Base-by-base conservation (phyloP, 2,113 vertebrate genomes). In the Centropus unirufus region DNA sequence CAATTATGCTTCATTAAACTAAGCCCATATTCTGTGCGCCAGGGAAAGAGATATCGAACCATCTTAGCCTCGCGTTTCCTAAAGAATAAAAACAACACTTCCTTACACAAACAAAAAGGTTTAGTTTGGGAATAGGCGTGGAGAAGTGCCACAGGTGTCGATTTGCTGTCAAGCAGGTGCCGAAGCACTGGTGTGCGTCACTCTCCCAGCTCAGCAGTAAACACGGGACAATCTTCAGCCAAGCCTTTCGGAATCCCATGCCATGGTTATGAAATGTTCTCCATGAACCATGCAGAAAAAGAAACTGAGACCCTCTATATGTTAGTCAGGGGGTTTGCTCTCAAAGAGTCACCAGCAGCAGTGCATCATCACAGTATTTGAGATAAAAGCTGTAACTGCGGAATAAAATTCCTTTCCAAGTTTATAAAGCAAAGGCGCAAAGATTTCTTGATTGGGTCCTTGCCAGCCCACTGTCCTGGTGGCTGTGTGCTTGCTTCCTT, bases 1-100 rank as follows among this genome's bases (percentile, higher is more conserved):
- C 94, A 95, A 95, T 96, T 94, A 96, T 93, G 94, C 80, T 92
- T 96, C 96, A 95, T 96, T 97, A 97, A 97, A 95, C 92, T 81
- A 72, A 96, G 40, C 86, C 79, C 76, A 46, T 64, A 73, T 16
- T 92, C 76, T 42, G 40, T 19, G 40, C 68, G 85, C 26, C 87
- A 83, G 87, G 32, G 82, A 91, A 70, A 92, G 39, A 74, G 72
- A 90, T 63, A 95, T 30, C 0, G 52, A 96, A 83, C 72, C 20
- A 70, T 39, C 42, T 64, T 21, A 40, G 46, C 21, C 68, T 75
- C 19, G 14, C 15, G 20, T 27, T 80, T 83, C 52, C 66, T 42
- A 88, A 76, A 81, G 27, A 27, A 63, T 13, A 75, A 59, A 63
- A 49, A 80, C 73, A 19, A 24, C 44, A 30, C 19, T 66, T 61